A percentile compares a stretch with the other conserved stretches of the same genome.
phyloP scores from a whole-genome alignment of 2,888 invertebrate genomes.

The Tuta absoluta region DNA sequence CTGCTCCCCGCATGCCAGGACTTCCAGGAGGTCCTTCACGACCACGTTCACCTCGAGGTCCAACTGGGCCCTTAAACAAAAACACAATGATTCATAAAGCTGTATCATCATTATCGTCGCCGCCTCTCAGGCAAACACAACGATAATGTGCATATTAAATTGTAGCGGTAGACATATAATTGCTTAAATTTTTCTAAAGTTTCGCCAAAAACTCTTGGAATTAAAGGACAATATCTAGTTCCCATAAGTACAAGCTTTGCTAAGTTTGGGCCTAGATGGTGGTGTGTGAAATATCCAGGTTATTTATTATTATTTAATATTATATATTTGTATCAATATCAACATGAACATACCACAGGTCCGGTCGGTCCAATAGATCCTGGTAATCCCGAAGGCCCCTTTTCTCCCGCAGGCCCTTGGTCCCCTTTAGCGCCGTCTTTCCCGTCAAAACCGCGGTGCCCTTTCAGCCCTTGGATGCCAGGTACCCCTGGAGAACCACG shows the following conservation, averaged over 20 bases:
- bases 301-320: too few species aligned
- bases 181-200: too few species aligned
- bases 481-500: constrained; percentile 88
- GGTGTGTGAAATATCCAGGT: too few species aligned
- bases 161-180: too few species aligned
- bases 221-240: too few species aligned
- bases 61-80: constrained; percentile 84
- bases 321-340: background rate
- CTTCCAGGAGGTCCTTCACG: constrained; percentile 90
- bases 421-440: constrained; percentile 91
- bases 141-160: too few species aligned
- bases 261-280: too few species aligned
- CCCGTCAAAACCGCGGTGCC: constrained; percentile 90
- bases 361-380: constrained; percentile 88
- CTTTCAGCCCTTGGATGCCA: constrained; percentile 90
- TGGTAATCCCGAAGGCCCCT: constrained; percentile 84
- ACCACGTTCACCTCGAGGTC: constrained; percentile 91
- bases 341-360: constrained; percentile 79
- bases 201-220: too few species aligned
- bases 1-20: constrained; percentile 88
- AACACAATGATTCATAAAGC: too few species aligned
- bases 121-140: too few species aligned
- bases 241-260: too few species aligned
- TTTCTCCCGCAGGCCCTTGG: constrained; percentile 87
- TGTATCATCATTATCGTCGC: too few species aligned